Evolutionary conservation across 2,113 vertebrate species (phyloP).

Genomic region (Saccopteryx bilineata): DNA sequence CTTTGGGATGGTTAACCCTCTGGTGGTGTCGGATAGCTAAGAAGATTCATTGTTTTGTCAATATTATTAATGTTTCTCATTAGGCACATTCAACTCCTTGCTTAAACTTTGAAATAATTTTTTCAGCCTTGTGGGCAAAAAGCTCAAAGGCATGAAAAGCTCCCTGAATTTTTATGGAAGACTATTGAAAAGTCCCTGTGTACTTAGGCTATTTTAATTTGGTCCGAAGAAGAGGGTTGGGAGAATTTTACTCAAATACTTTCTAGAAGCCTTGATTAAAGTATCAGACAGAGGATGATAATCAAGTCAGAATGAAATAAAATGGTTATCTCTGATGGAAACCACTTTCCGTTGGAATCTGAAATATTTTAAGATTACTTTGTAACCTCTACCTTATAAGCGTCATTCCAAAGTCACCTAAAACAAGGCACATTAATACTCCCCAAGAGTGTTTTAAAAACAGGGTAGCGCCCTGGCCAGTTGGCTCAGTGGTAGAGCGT

Average conservation of each 20-base stretch:
- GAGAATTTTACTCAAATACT: neutral
- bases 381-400: neutral
- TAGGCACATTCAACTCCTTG: conserved; percentile 34
- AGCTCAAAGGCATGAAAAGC: neutral
- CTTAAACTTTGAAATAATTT: conserved; percentile 40
- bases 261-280: conserved; percentile 21
- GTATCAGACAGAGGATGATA: neutral
- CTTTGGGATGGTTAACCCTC: neutral
- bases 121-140: conserved; percentile 15
- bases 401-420: neutral
- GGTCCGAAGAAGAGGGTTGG: neutral
- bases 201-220: conserved; percentile 2
- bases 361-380: conserved; percentile 21
- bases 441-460: neutral
- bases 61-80: conserved; percentile 7
- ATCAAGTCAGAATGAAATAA: neutral
- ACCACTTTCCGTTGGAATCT: conserved; percentile 2
- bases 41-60: neutral
- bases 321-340: neutral
- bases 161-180: neutral
- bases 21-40: neutral
- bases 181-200: neutral
- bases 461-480: neutral
- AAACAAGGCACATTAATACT: neutral
- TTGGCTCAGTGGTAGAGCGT: too few species aligned